Base-by-base conservation (phyloP, 2,113 vertebrate species). In the Dicerorhinus sumatrensis region DNA sequence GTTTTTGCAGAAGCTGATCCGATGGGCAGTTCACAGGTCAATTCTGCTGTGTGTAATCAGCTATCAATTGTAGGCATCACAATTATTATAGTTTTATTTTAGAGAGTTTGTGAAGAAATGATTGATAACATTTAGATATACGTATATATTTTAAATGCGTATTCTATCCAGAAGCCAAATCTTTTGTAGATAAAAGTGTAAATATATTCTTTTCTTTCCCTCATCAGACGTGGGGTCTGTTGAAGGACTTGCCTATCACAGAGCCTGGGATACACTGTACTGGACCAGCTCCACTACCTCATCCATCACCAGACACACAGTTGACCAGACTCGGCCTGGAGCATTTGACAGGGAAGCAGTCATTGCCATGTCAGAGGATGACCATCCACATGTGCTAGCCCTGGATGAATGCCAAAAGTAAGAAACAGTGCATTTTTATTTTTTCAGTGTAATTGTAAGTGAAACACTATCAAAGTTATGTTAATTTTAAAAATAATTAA, bases 281-380 rank as follows among this genome's bases (percentile, higher is more conserved):
- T 99, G 99, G 99, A 99, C 99, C 98, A 99, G 99, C 97, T 99
- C 99, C 60, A 99, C 99, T 27, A 99, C 99, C 0, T 99, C 99
- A 80, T 99, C 99, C 85, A 99, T 99, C 98, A 99, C 98, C 51
- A 99, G 99, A 77, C 99, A 99, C 96, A 99, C 99, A 1, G 99
- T 99, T 89, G 99, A 99, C 97, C 99, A 99, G 98, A 99, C 96
- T 18, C 98, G 98, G 70, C 98, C 96, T 0, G 99, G 99, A 20
- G 99, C 99, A 0, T 99, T 99, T 95, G 97, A 98, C 86, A 98
- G 99, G 51, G 99, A 99, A 98, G 99, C 99, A 0, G 99, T 99
- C 20, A 99, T 99, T 93, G 98, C 98, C 8, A 99, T 99, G 99
- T 99, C 99, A 0, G 99, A 99, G 97, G 99, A 99, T 4, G 99